phyloP scores from a whole-genome alignment of 2,888 invertebrate species.

The Atrina japonica region DNA sequence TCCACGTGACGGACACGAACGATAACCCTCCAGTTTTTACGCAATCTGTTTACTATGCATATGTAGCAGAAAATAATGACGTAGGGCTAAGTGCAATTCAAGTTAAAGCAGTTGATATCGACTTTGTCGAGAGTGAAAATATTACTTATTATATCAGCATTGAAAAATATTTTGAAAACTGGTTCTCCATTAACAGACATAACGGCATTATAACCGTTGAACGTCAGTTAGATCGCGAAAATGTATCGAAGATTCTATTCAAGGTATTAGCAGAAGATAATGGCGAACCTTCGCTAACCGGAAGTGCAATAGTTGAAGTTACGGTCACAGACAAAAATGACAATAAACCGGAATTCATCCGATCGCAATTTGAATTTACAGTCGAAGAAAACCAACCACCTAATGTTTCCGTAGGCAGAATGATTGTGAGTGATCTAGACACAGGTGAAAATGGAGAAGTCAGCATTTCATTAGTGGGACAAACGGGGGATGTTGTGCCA shows the following conservation, averaged over 20 bases:
- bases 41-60: constrained; percentile 50
- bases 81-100: constrained; percentile 85
- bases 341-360: constrained; percentile 51
- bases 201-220: constrained; percentile 62
- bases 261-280: constrained; percentile 53
- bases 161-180: neutral
- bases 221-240: constrained; percentile 59
- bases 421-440: constrained; percentile 58
- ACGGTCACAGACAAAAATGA: constrained; percentile 55
- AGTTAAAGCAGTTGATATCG: constrained; percentile 90
- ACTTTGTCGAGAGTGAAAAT: constrained; percentile 52
- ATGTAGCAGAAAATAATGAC: constrained; percentile 59
- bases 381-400: constrained; percentile 53
- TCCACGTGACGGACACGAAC: constrained; percentile 89
- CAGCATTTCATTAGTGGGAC: constrained; percentile 45
- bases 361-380: constrained; percentile 43
- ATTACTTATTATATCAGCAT: constrained; percentile 50
- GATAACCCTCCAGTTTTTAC: constrained; percentile 95
- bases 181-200: constrained; percentile 53
- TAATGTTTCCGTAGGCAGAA: constrained; percentile 46
- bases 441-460: constrained; percentile 60
- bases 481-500: constrained; percentile 46
- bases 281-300: constrained; percentile 48
- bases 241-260: constrained; percentile 41
- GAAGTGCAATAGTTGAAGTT: constrained; percentile 55